phyloP scores from a whole-genome alignment of 2,113 vertebrate species.

The Balaeniceps rex region DNA sequence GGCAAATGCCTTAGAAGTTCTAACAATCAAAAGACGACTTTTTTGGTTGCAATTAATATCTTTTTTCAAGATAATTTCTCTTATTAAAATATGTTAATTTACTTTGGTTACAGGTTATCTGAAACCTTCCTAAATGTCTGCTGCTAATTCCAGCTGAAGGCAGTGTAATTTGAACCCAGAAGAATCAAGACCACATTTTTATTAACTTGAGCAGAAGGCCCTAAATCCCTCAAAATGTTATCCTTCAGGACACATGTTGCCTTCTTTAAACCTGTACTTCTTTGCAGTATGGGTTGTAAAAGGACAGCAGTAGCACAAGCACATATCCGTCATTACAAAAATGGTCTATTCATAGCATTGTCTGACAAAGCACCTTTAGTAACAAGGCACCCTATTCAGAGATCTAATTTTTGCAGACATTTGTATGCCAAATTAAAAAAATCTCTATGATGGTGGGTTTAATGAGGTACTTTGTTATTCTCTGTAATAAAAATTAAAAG shows the following conservation, averaged over 20 bases:
- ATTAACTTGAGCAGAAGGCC: background rate
- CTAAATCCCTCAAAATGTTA: conserved; percentile 17
- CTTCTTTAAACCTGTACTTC: background rate
- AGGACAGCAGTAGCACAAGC: background rate
- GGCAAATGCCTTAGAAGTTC: conserved; percentile 18
- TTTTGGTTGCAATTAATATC: conserved; percentile 45
- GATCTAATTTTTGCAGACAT: conserved; percentile 34
- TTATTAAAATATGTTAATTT: conserved; percentile 65
- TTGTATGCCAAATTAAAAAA: conserved; percentile 33
- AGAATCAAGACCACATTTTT: conserved; percentile 8
- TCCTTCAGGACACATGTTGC: background rate
- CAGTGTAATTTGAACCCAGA: conserved; percentile 23
- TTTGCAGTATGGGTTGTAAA: background rate
- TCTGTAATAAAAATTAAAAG: conserved; percentile 63
- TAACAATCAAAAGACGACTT: conserved; percentile 48
- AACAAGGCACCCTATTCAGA: conserved; percentile 16
- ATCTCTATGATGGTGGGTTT: conserved; percentile 30
- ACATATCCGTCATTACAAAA: background rate
- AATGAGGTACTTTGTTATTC: conserved; percentile 71
- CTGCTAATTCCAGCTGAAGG: conserved; percentile 30
- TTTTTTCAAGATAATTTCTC: conserved; percentile 36
- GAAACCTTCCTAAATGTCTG: conserved; percentile 30
- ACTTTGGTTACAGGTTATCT: conserved; percentile 38
- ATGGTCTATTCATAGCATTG: background rate
- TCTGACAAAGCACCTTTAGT: conserved; percentile 11